Conservation (phyloP, 2,888 invertebrate genomes). For the Acanthosepion pharaonis region DNA sequence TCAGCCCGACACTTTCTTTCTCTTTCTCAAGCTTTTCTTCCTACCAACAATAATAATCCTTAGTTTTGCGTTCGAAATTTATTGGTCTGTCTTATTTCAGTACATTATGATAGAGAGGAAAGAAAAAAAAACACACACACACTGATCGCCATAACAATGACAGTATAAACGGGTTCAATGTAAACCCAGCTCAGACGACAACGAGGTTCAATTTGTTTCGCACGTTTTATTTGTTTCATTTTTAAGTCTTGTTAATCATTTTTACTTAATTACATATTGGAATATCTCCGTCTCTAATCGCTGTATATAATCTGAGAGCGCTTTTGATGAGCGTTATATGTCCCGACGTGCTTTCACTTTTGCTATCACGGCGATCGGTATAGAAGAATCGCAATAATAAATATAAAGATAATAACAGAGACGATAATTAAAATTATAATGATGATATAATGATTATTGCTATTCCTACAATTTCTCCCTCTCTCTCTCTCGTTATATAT, state of each 20-base stretch:
- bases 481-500: too few species aligned
- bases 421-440: not conserved
- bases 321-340: not conserved
- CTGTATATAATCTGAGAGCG: not conserved
- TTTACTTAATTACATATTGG: constrained; percentile 9
- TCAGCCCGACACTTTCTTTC: not conserved
- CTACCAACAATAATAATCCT: not conserved
- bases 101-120: not conserved
- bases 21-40: not conserved
- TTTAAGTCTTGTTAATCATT: not conserved
- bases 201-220: not conserved
- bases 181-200: not conserved
- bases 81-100: not conserved
- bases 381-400: not conserved
- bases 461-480: not conserved
- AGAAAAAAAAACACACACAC: too few species aligned
- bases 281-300: not conserved
- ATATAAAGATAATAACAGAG: not conserved
- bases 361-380: not conserved
- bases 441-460: not conserved
- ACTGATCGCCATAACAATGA: too few species aligned
- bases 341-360: not conserved
- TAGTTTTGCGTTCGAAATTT: not conserved
- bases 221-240: not conserved
- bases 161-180: not conserved